These are phyloP conservation scores for Ataeniobius toweri DNA, from an alignment of 2,797 vertebrate genomes.

Conservation along the genomic window DNA sequence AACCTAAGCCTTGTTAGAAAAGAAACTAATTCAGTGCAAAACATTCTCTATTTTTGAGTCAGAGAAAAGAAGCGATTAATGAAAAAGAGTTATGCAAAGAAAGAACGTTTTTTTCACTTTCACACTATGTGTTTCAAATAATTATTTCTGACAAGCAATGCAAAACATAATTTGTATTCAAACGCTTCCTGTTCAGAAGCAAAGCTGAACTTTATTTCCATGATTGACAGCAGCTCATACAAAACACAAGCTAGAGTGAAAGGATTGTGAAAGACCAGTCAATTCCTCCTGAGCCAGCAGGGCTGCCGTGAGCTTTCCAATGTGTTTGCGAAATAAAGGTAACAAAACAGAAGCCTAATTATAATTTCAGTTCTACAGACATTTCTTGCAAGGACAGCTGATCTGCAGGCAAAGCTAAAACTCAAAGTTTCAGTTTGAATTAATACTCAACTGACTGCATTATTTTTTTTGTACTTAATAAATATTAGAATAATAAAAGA, in stretches of 20 bases:
- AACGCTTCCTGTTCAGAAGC: conserved; percentile 45
- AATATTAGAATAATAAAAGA: conserved; percentile 8
- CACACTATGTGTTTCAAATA: conserved; percentile 50
- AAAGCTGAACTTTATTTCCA: conserved; percentile 40
- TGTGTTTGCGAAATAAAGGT: background rate
- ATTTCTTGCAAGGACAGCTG: conserved; percentile 34
- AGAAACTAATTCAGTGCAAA: conserved; percentile 54
- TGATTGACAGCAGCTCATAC: conserved; percentile 49
- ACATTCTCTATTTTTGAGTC: conserved; percentile 52
- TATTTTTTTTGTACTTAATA: conserved; percentile 9
- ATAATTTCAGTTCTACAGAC: conserved; percentile 49
- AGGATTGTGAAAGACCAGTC: conserved; percentile 31
- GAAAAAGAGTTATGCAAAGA: conserved; percentile 34
- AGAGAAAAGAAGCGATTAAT: conserved; percentile 56
- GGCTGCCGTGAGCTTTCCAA: conserved; percentile 24
- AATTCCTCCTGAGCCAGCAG: conserved; percentile 25
- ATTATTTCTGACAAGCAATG: conserved; percentile 35
- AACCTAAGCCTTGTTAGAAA: conserved; percentile 65
- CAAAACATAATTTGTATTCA: conserved; percentile 41
- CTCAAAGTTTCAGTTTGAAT: conserved; percentile 28
- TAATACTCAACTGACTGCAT: conserved; percentile 45
- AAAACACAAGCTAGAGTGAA: background rate
- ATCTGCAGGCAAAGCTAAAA: conserved; percentile 31
- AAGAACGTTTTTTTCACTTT: conserved; percentile 21
- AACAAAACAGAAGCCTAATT: conserved; percentile 47